phyloP scores from a whole-genome alignment of 2,797 vertebrate species.

The Scleropages formosus region DNA sequence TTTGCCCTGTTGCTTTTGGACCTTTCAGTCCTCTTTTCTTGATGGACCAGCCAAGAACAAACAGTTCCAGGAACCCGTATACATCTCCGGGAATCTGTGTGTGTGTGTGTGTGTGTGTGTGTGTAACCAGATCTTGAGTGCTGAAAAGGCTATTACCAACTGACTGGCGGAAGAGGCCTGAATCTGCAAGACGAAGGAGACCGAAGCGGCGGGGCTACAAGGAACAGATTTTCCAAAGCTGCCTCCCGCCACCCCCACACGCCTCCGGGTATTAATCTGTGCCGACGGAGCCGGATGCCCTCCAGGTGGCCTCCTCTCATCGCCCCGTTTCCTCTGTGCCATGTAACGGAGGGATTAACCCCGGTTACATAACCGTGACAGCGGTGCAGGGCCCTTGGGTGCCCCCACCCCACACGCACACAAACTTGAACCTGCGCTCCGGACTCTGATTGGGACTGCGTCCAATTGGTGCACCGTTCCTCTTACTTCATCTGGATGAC shows the following conservation, averaged over 20 bases:
- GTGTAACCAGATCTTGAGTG: conserved; percentile 1
- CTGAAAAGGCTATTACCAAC: background rate
- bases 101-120: background rate
- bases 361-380: conserved; percentile 1
- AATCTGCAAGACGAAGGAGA: background rate
- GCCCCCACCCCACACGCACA: background rate
- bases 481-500: background rate
- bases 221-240: background rate
- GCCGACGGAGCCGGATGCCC: background rate
- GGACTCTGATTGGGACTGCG: background rate
- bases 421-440: background rate
- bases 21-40: no score
- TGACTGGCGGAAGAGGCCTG: conserved; percentile 14
- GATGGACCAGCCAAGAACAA: no score
- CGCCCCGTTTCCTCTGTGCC: background rate
- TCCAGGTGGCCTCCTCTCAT: background rate
- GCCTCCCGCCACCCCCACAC: background rate
- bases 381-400: background rate
- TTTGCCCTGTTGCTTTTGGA: no score
- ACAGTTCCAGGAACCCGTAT: no score
- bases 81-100: background rate
- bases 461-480: background rate
- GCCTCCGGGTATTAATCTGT: background rate
- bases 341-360: conserved; percentile 4
- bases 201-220: background rate